phyloP scores from a whole-genome alignment of 2,113 vertebrate genomes.

The Pluvianellus socialis region DNA sequence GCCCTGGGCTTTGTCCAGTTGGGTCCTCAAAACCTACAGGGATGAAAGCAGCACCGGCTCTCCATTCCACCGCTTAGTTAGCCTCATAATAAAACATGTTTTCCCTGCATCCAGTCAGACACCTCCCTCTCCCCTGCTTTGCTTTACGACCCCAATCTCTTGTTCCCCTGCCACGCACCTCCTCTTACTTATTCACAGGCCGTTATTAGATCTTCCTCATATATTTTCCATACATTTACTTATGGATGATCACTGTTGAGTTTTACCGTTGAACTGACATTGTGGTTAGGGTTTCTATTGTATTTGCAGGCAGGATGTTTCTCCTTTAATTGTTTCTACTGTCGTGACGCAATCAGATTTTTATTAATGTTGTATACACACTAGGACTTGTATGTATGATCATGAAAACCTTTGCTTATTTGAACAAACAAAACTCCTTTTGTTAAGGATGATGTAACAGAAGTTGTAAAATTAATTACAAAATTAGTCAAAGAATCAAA shows the following conservation, averaged over 20 bases:
- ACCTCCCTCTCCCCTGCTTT: neutral
- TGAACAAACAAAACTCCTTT: neutral
- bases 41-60: neutral
- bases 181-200: neutral
- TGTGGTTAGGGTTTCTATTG: neutral
- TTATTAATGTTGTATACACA: neutral
- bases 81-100: neutral
- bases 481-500: neutral
- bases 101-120: neutral
- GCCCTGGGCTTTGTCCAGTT: neutral
- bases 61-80: neutral
- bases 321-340: neutral
- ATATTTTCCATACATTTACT: neutral
- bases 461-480: neutral
- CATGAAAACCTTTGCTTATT: neutral
- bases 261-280: neutral
- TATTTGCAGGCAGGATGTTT: neutral
- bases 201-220: neutral
- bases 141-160: neutral
- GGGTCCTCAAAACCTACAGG: neutral
- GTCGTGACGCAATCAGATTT: neutral
- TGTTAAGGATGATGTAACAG: neutral
- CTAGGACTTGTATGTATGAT: neutral
- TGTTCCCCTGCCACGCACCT: neutral
- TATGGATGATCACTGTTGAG: neutral